Evolutionary conservation across 2,888 invertebrate genomes (phyloP).

Genomic region (Acronicta aceris): DNA sequence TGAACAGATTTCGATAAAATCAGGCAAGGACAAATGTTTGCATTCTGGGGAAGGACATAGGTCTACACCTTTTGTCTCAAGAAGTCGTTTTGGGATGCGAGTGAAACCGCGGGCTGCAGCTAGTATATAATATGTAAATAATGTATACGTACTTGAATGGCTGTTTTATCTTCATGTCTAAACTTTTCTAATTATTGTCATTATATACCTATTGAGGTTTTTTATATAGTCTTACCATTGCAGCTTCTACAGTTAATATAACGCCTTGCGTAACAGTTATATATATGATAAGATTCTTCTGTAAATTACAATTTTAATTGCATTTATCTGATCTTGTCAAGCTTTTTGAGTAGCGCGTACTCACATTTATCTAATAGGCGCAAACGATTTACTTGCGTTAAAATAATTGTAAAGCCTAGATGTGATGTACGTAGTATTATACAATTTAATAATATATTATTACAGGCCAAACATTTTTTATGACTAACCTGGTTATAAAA

Average conservation of each 20-base stretch:
- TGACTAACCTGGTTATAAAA: too few species aligned
- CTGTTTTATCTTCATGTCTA: neutral
- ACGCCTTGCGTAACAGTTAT: conserved; percentile 28
- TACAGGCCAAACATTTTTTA: too few species aligned
- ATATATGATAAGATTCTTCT: conserved; percentile 40
- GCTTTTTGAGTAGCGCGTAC: conserved; percentile 39
- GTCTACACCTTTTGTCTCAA: too few species aligned
- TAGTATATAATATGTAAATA: too few species aligned
- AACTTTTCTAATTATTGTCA: neutral
- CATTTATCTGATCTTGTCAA: conserved; percentile 53
- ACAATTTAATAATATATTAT: too few species aligned
- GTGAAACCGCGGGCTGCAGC: too few species aligned
- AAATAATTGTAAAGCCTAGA: conserved; percentile 14
- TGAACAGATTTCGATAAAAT: too few species aligned
- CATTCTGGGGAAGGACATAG: too few species aligned
- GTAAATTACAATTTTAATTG: conserved; percentile 54
- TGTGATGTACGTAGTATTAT: neutral
- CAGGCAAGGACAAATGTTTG: too few species aligned
- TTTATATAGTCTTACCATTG: neutral
- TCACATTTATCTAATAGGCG: conserved; percentile 49
- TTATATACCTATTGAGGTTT: neutral
- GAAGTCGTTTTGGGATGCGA: too few species aligned
- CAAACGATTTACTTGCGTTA: conserved; percentile 29
- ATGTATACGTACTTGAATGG: too few species aligned
- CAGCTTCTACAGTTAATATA: conserved; percentile 18